Evolutionary conservation across 2,797 vertebrate genomes (phyloP).

Genomic region (Lagorchestes hirsutus): DNA sequence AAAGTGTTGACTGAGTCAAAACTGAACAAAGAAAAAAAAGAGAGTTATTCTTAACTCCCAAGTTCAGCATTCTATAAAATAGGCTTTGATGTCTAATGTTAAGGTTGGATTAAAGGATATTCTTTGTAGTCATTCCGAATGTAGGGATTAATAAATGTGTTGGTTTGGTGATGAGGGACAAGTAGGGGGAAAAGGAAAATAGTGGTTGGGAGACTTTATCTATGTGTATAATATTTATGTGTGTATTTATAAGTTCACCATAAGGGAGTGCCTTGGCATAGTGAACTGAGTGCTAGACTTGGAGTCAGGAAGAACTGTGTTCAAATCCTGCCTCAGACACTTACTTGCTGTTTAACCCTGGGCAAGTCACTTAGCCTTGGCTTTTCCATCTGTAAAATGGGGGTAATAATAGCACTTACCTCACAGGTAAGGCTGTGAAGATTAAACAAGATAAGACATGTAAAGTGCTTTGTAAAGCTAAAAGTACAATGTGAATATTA

Average conservation of each 20-base stretch:
- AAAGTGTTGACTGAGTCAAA: slow-evolving; percentile 14
- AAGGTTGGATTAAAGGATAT: neutral
- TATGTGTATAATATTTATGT: neutral
- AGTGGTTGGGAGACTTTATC: neutral
- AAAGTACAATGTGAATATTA: neutral
- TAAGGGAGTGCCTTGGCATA: neutral
- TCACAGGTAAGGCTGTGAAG: neutral
- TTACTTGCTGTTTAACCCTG: neutral
- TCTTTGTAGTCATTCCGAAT: neutral
- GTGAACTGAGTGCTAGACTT: neutral
- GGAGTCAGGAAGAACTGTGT: neutral
- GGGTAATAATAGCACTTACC: neutral
- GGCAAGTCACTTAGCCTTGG: neutral
- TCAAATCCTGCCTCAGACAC: neutral
- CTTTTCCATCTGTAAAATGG: neutral
- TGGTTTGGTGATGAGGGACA: neutral
- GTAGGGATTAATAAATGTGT: neutral
- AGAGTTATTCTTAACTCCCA: slow-evolving; percentile 12
- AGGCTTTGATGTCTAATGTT: neutral
- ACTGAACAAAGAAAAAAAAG: slow-evolving; percentile 23
- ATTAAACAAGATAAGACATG: neutral
- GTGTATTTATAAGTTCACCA: neutral
- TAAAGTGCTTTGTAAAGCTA: neutral
- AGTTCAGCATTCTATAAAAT: neutral
- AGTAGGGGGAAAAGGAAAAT: neutral